Evolutionary conservation across 2,888 invertebrate genomes (phyloP).

Genomic region (Ochropacha duplaris): DNA sequence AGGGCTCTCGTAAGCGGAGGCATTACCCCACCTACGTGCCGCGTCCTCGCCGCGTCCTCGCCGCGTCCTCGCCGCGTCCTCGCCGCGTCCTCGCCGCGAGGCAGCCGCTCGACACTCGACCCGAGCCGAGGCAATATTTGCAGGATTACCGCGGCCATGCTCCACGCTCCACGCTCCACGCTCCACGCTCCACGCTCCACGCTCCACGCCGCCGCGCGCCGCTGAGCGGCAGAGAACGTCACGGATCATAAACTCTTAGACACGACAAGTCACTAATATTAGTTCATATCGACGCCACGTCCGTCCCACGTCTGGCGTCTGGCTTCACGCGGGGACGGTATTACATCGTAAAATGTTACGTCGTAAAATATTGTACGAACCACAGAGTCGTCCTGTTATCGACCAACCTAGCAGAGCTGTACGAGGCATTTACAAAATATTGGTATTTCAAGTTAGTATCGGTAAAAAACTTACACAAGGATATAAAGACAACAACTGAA

Average conservation of each 20-base stretch:
- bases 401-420: not conserved
- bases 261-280: not conserved
- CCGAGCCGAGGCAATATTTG: not conserved
- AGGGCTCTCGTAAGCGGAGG: not conserved
- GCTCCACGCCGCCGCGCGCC: too few species aligned
- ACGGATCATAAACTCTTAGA: not conserved
- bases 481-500: too few species aligned
- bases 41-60: not conserved
- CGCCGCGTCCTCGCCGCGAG: not conserved
- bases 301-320: not conserved
- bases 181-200: too few species aligned
- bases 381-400: not conserved
- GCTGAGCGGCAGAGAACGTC: not conserved
- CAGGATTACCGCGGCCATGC: not conserved
- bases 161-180: too few species aligned
- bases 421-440: too few species aligned
- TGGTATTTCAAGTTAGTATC: too few species aligned
- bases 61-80: not conserved
- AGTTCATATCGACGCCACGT: not conserved
- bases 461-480: too few species aligned
- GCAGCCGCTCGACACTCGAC: not conserved
- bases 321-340: not conserved
- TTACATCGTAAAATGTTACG: not conserved
- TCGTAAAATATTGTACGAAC: not conserved
- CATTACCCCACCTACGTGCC: not conserved